Evolutionary conservation across 2,888 invertebrate genomes (phyloP), one percentile per base, ranked within the genome.

Genomic region (Furcula furcula): DNA sequence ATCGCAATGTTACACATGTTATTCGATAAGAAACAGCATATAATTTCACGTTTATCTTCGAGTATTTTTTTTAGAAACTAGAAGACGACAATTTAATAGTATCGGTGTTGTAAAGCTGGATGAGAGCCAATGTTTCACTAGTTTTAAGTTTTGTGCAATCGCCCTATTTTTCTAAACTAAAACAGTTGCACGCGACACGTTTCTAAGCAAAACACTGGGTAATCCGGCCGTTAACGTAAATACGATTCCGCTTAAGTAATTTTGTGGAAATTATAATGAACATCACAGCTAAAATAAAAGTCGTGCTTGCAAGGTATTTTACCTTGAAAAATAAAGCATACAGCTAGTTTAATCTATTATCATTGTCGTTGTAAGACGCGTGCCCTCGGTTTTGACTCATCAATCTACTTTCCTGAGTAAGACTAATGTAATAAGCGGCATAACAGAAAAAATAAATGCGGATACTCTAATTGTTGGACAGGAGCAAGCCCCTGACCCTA

Each of bases 151-250:
- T 88, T 88, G 71, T 86, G 88, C 86, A 88, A 88, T 84, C 87
- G 87, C 65, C 84, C 88, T 79, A 87, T 87, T 87, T 87, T 87
- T 86, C 73, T 79, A 77, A 80, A 81, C 79, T 73, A 69, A 80
- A 76, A 76, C 74, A 62, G 77, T 78, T 81, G 78, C 83, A 79
- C 83, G 80, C 79, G 79, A 76, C 79, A 77, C 85, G 51, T 53
- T 65, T 53, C 57, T 40, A 41, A 51, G 47, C 34, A 57, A 49
- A 44, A 48, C 45, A n/a, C n/a, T n/a, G n/a, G n/a, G n/a, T n/a
- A n/a, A n/a, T n/a, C n/a, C n/a, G n/a, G n/a, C n/a, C n/a, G n/a
- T n/a, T n/a, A n/a, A n/a, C n/a, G n/a, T n/a, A n/a, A n/a, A n/a
- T n/a, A n/a, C n/a, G n/a, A n/a, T n/a, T n/a, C n/a, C n/a, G n/a